These are phyloP conservation scores for Carapus acus DNA, from an alignment of 2,797 vertebrate species.

Conservation along the genomic window DNA sequence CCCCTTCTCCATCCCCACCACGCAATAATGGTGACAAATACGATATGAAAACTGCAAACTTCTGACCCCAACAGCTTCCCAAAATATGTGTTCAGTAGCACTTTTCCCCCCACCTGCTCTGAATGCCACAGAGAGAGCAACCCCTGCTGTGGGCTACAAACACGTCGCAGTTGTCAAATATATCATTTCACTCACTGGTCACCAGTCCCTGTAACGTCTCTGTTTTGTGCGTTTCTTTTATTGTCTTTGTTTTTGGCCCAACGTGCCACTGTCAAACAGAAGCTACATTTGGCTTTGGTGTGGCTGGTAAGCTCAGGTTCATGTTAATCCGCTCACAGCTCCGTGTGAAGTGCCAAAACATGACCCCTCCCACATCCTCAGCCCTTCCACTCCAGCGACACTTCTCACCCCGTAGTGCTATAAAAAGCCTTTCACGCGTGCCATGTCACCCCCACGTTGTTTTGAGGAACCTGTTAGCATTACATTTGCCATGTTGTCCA, in stretches of 20 bases:
- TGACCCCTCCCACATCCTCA: background rate
- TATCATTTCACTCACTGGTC: background rate
- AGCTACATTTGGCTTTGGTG: conserved; percentile 31
- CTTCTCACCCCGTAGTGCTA: too few relatives aligned
- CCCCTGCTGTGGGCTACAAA: conserved; percentile 15
- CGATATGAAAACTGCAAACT: conserved; percentile 20
- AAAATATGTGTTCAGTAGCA: conserved; percentile 9
- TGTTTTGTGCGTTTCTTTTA: too few relatives aligned
- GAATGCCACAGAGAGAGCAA: conserved; percentile 14
- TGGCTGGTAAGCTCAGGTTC: conserved; percentile 40
- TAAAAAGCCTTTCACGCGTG: conserved; percentile 18
- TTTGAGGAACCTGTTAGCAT: conserved; percentile 16
- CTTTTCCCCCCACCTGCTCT: background rate
- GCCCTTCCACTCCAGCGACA: background rate
- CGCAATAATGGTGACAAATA: conserved; percentile 54
- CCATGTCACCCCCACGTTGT: conserved; percentile 17
- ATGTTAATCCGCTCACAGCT: conserved; percentile 29
- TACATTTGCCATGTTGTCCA: conserved; percentile 31
- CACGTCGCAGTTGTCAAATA: too few relatives aligned
- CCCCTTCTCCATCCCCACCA: conserved; percentile 6
- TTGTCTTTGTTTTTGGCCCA: background rate
- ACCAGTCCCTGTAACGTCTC: background rate
- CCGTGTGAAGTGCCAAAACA: conserved; percentile 50
- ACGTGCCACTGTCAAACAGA: conserved; percentile 11
- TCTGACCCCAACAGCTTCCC: conserved; percentile 8